These are phyloP conservation scores for Nemotelus pantherinus DNA, from an alignment of 2,888 invertebrate species.

Conservation along the genomic window DNA sequence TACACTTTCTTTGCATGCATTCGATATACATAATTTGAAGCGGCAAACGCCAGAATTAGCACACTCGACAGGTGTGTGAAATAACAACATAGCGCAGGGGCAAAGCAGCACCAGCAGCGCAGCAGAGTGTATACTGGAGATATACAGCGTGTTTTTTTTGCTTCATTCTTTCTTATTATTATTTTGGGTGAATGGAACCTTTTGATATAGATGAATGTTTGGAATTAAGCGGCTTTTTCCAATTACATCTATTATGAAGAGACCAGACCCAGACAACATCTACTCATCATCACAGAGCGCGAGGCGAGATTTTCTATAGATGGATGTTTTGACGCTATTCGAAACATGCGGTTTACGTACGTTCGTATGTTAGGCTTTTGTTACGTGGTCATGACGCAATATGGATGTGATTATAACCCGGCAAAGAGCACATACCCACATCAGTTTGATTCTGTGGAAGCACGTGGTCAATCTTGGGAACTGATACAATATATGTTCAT, in stretches of 20 bases:
- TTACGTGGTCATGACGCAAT: conserved; percentile 33
- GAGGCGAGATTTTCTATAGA: conserved; percentile 34
- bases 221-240: conserved; percentile 35
- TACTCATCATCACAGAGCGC: conserved; percentile 10
- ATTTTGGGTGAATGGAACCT: conserved; percentile 43
- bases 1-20: conserved; percentile 37
- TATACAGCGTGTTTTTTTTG: neutral
- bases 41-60: conserved; percentile 40
- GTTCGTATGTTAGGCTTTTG: neutral
- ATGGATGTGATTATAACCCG: conserved; percentile 34
- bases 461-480: conserved; percentile 27
- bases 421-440: conserved; percentile 6
- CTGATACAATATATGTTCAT: neutral
- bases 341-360: conserved; percentile 35
- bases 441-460: conserved; percentile 17
- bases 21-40: conserved; percentile 38
- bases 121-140: neutral
- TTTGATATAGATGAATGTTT: conserved; percentile 25
- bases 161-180: conserved; percentile 34
- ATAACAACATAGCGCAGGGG: conserved; percentile 7
- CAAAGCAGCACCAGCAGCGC: neutral
- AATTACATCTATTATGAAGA: conserved; percentile 5
- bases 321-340: conserved; percentile 42
- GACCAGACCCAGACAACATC: conserved; percentile 24
- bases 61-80: conserved; percentile 44